Base-by-base conservation (phyloP, 35 echinoderm and acorn worm species). In the Stichopus chloronotus region DNA sequence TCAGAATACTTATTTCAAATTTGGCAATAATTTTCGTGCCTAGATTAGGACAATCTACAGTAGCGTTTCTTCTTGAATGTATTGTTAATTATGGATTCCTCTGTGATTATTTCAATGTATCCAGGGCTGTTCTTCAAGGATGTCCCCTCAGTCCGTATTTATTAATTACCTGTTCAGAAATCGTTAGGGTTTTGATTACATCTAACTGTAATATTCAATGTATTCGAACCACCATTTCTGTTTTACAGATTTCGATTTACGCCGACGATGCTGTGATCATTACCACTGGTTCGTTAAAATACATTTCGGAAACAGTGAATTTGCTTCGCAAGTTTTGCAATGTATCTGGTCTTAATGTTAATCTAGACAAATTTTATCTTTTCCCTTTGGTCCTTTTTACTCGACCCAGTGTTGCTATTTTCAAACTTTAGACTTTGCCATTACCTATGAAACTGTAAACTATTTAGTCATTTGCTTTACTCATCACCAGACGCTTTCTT, bases 1-100 rank as follows among this genome's bases (percentile, higher is more conserved):
- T 17, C 14, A 61, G 9, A 23, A 69, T 63, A 88, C 86, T 61
- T 88, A 54, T 72, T 88, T 88, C 21, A 88, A 25, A 4, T 88
- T 88, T 19, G 86, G 65, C 69, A 58, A 19, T 7, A 4, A 69
- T 6, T 30, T 88, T 4, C 52, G 4, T 9, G 53, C 21, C 4
- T 88, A 20, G 60, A 16, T 88, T 21, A 58, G 60, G 9, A 69
- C 16, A 12, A 0, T 88, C 7, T 72, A 69, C 10, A 88, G 60
- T 69, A 88, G 69, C n/a, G n/a, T 60, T 4, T 52, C 59, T 17
- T 59, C 86, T 88, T 88, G 79, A 25, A 82, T 82, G 59, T 84
- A 55, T 84, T 8, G 11, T 13, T 57, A 84, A 57, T 58, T 57
- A 84, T 58, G 81, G 76, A 7, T 17, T 25, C 11, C 52, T 17